Evolutionary conservation across 2,113 vertebrate genomes (phyloP), one percentile per base, ranked within the genome.

Genomic region (Salminus brasiliensis): DNA sequence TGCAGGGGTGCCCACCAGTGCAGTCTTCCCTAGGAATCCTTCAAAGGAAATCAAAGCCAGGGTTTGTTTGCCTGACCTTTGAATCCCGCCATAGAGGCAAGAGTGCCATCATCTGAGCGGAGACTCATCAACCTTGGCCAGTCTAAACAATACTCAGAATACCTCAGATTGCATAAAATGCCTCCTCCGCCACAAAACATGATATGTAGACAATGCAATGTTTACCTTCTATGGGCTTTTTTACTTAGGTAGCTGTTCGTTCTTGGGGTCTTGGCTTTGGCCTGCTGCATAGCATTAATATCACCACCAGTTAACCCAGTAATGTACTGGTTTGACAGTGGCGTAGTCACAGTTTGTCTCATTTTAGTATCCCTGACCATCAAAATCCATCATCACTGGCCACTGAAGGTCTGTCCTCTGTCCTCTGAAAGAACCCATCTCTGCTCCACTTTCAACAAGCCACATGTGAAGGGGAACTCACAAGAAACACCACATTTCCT

Each of bases 1-100:
- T 30, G 34, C 78, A 81, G 85, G 78, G 82, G 80, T 45, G 77
- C 67, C 52, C 65, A 34, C 53, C 30, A 53, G 36, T 71, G 36
- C 72, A 47, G 77, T 47, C 70, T 71, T 78, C 83, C 69, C 60
- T 79, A 41, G 73, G 70, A 88, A 65, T 30, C 67, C 83, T 81
- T 85, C 86, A 87, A 83, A 87, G 76, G 74, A 83, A 84, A 81
- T 74, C 43, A 63, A 81, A 85, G 82, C 72, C 76, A 83, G 73
- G 68, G 30, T 81, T 82, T 87, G 83, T 87, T 86, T 89, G 53
- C 52, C 71, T 87, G 84, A 84, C 78, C 86, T 81, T 70, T 74
- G 72, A 60, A 84, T 79, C 83, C 80, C 52, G 10, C 79, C 45
- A 49, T 72, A 59, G 82, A 78, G 53, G 69, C 79, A 65, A 80